Conservation (phyloP, 2,797 vertebrate species). For the Arctocebus calabarensis region DNA sequence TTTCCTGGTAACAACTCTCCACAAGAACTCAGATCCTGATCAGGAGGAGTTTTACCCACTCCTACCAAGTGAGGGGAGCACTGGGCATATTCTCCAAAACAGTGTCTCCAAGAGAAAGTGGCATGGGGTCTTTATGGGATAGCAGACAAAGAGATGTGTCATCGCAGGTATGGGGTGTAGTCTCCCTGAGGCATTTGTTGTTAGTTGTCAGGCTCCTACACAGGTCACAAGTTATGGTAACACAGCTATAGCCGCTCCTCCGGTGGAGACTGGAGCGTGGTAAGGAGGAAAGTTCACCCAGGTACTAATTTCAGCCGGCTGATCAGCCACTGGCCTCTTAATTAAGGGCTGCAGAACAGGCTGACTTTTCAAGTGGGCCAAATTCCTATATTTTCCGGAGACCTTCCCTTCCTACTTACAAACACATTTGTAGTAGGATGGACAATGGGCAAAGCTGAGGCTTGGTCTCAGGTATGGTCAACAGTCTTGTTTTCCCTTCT, state of each 20-base stretch:
- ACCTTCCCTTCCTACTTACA: background rate
- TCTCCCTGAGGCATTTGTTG: background rate
- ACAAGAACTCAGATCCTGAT: background rate
- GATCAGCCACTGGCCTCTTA: background rate
- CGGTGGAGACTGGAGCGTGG: background rate
- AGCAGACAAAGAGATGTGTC: background rate
- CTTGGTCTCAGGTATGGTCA: background rate
- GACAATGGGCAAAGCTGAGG: background rate
- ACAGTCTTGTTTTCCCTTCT: background rate
- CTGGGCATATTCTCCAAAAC: background rate
- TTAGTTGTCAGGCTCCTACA: background rate
- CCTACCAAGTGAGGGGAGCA: background rate
- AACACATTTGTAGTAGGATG: fast-evolving
- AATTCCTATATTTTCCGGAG: background rate
- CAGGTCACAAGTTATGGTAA: background rate
- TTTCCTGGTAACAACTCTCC: background rate
- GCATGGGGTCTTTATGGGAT: background rate
- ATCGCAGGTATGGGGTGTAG: background rate
- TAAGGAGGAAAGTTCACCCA: background rate
- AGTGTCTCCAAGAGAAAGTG: background rate
- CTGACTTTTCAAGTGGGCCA: background rate
- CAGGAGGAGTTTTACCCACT: background rate
- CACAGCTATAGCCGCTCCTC: background rate
- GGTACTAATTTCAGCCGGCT: background rate
- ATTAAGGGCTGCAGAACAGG: background rate